phyloP scores from a whole-genome alignment of 2,888 invertebrate genomes.

The Coleophora flavipennella region DNA sequence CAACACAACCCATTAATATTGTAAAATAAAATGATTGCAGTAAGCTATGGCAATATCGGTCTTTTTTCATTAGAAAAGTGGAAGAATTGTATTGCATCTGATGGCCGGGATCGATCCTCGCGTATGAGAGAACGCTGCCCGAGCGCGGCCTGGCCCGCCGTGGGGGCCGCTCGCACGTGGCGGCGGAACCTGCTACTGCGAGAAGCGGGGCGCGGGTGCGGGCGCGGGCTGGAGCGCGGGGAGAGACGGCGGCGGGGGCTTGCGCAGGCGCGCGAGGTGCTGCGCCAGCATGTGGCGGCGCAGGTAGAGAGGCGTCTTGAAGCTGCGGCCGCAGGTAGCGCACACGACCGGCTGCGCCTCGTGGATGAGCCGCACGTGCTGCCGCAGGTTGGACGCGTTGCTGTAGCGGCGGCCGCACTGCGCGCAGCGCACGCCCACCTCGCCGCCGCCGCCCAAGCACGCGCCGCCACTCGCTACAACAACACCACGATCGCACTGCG shows the following conservation, averaged over 20 bases:
- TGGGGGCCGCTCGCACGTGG: neutral
- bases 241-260: slow-evolving; percentile 37
- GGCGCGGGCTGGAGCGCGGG: slow-evolving; percentile 40
- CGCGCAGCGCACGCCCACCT: slow-evolving; percentile 69
- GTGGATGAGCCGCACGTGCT: slow-evolving; percentile 83
- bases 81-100: slow-evolving; percentile 5
- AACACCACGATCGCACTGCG: slow-evolving; percentile 56
- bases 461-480: slow-evolving; percentile 46
- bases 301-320: slow-evolving; percentile 83
- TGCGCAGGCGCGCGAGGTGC: slow-evolving; percentile 54
- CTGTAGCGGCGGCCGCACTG: slow-evolving; percentile 81
- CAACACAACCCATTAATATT: slow-evolving; percentile 19
- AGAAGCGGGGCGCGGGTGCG: slow-evolving; percentile 42
- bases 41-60: too few species aligned
- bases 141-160: neutral
- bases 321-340: slow-evolving; percentile 79
- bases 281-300: slow-evolving; percentile 83
- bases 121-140: slow-evolving; percentile 8
- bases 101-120: slow-evolving; percentile 10
- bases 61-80: neutral
- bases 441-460: slow-evolving; percentile 21
- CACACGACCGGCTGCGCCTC: slow-evolving; percentile 80
- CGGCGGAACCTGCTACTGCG: slow-evolving; percentile 23
- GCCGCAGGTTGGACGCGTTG: slow-evolving; percentile 81
- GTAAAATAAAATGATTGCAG: too few species aligned